Conservation (phyloP, 2,888 invertebrate genomes). For the Liopterus haemorrhoidalis region DNA sequence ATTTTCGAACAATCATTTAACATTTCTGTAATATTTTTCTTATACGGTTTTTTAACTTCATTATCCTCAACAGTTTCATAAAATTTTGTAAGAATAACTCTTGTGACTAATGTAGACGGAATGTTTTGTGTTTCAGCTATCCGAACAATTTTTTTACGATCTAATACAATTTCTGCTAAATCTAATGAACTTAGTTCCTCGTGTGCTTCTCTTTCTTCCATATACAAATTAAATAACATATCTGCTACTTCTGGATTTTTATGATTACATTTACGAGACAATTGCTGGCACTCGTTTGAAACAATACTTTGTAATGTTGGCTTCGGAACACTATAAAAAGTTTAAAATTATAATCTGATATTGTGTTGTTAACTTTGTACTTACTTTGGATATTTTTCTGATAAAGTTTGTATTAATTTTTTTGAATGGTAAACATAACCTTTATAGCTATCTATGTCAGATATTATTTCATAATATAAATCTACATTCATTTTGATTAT, state of each 20-base stretch:
- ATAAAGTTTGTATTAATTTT: slow-evolving; percentile 55
- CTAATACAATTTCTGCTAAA: slow-evolving; percentile 51
- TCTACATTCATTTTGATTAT: slow-evolving; percentile 34
- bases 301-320: slow-evolving; percentile 64
- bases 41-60: slow-evolving; percentile 19
- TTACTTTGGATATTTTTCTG: slow-evolving; percentile 54
- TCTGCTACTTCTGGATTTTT: slow-evolving; percentile 54
- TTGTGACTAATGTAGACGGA: slow-evolving; percentile 56
- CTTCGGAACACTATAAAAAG: slow-evolving; percentile 14
- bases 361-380: slow-evolving; percentile 27
- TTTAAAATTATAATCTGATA: slow-evolving; percentile 15
- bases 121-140: too few species aligned
- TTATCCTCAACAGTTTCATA: slow-evolving; percentile 39
- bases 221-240: slow-evolving; percentile 47
- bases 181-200: slow-evolving; percentile 56
- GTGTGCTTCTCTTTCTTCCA: slow-evolving; percentile 42
- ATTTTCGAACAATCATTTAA: slow-evolving; percentile 69
- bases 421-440: slow-evolving; percentile 57
- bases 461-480: slow-evolving; percentile 50
- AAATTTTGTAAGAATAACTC: slow-evolving; percentile 53
- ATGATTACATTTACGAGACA: slow-evolving; percentile 58
- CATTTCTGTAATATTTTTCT: slow-evolving; percentile 46
- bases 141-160: too few species aligned
- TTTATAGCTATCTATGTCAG: slow-evolving; percentile 51
- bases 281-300: slow-evolving; percentile 57